Conservation (phyloP, 2,888 invertebrate species). For the Parelbella ahira region DNA sequence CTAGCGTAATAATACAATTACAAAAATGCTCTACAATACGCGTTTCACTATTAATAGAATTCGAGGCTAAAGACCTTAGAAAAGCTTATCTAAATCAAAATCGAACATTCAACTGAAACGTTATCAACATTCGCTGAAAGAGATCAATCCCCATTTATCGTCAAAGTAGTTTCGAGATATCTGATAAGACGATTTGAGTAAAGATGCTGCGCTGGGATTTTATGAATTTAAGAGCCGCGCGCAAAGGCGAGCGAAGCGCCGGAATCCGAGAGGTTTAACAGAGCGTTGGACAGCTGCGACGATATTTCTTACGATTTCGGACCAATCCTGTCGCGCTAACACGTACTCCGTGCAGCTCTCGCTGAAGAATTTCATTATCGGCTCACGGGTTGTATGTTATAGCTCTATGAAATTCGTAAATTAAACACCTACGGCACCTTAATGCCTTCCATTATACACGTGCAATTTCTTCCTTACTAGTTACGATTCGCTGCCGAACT, state of each 20-base stretch:
- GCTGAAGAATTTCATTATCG: conserved; percentile 72
- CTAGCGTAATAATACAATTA: too few relatives aligned
- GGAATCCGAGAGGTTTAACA: conserved; percentile 23
- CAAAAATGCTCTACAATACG: too few relatives aligned
- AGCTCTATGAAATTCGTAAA: conserved; percentile 46
- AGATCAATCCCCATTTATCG: conserved; percentile 65
- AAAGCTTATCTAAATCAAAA: conserved; percentile 28
- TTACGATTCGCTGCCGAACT: conserved; percentile 16
- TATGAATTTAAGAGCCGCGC: conserved; percentile 42
- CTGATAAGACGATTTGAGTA: conserved; percentile 56
- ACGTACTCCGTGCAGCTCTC: conserved; percentile 55
- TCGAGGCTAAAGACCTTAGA: too few relatives aligned
- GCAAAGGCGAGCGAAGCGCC: conserved; percentile 22
- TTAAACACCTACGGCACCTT: conserved; percentile 8
- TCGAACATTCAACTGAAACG: conserved; percentile 38
- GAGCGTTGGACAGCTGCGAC: conserved; percentile 17
- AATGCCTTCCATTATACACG: conserved; percentile 5
- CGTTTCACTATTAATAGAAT: too few relatives aligned
- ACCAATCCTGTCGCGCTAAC: conserved; percentile 35
- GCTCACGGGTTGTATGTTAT: conserved; percentile 47
- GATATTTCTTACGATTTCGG: conserved; percentile 20
- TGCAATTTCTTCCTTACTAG: conserved; percentile 4
- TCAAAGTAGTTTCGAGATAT: conserved; percentile 52
- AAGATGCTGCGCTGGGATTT: conserved; percentile 47
- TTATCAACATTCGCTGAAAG: conserved; percentile 49